These are phyloP conservation scores for Idaea biselata DNA, from an alignment of 2,888 invertebrate species.

Conservation along the genomic window DNA sequence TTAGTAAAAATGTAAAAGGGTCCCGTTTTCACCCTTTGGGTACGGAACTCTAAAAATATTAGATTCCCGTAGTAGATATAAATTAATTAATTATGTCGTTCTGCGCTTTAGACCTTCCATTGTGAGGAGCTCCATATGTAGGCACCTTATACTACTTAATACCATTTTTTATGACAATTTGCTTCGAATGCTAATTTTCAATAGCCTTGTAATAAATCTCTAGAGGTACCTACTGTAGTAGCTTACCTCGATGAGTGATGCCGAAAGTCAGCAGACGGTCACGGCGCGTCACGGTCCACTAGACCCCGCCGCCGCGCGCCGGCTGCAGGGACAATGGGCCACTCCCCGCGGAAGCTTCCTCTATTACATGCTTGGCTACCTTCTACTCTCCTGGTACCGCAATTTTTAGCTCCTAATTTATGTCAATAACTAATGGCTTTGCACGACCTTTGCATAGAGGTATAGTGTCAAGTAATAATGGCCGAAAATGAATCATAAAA, in stretches of 20 bases:
- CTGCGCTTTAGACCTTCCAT: no score
- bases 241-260: neutral
- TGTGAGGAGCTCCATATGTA: no score
- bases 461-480: no score
- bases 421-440: neutral
- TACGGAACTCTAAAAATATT: no score
- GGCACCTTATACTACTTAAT: no score
- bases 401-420: slow-evolving; percentile 3
- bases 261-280: slow-evolving; percentile 11
- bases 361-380: slow-evolving; percentile 63
- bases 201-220: neutral
- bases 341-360: slow-evolving; percentile 67
- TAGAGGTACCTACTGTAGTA: neutral
- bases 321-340: slow-evolving; percentile 46
- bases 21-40: no score
- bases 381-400: slow-evolving; percentile 39
- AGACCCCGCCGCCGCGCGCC: slow-evolving; percentile 38
- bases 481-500: no score
- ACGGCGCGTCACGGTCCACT: slow-evolving; percentile 6
- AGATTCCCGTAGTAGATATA: no score
- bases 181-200: neutral
- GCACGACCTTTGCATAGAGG: neutral
- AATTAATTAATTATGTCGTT: no score
- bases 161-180: no score
- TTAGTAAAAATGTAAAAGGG: no score